Base-by-base conservation (phyloP, 2,797 vertebrate genomes). In the Helostoma temminkii region DNA sequence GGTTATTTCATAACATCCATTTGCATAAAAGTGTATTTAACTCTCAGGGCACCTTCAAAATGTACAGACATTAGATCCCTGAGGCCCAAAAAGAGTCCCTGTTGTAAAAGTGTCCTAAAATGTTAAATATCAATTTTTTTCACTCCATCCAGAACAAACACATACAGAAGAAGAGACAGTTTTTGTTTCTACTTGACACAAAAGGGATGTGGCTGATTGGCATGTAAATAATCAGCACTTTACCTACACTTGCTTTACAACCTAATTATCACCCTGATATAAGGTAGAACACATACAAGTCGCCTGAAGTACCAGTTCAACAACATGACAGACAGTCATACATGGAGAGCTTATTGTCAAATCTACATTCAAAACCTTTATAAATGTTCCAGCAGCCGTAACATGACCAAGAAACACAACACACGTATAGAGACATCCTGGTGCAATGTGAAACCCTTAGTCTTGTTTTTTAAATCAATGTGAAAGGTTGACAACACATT, bases 361-460 rank as follows among this genome's bases (percentile, higher is more conserved):
- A n/a, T 64, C 52, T 81, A 81, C 81, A 86, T 86, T 82, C 73
- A 78, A 52, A 47, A 67, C 66, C 43, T 70, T 81, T 30, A 46
- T 48, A 24, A 24, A 45, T 47, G 1, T 30, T 22, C 18, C 49
- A 72, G 53, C 65, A 63, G 28, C 60, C 70, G 47, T 36, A 45
- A 74, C 41, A 74, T 2, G 4, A 21, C 32, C 16, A 37, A 15
- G 15, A 15, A 15, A 5, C 12, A 10, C 37, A 62, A 71, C 2
- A 34, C 25, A 34, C 2, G 15, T 24, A 50, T 1, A 54, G 11
- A 45, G 1, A 37, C 3, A 9, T 9, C 7, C 49, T 24, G 11
- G 6, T 37, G 18, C 48, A 34, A 41, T 18, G 26, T 28, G 34
- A 55, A 61, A 60, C 22, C 7, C 22, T 0, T 21, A 4, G 2